These are phyloP conservation scores for Phrynocephalus versicolor DNA, from an alignment of 2,113 vertebrate species.

Conservation along the genomic window DNA sequence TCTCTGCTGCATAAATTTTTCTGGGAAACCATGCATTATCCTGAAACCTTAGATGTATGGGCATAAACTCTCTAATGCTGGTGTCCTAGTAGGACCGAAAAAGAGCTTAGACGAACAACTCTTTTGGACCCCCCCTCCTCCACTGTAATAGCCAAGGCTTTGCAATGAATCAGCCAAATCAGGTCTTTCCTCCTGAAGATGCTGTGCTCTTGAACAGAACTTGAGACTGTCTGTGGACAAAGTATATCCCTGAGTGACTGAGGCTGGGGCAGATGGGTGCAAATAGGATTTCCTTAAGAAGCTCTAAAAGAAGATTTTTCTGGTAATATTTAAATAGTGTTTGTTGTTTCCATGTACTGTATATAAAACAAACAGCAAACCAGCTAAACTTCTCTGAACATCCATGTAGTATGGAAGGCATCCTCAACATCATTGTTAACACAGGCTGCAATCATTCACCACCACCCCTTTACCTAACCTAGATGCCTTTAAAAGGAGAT, in stretches of 20 bases:
- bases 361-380: neutral
- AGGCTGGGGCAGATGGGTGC: neutral
- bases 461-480: too few relatives aligned
- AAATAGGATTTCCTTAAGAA: neutral
- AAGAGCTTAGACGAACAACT: too few relatives aligned
- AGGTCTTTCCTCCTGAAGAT: neutral
- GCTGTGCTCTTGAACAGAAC: neutral
- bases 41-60: too few relatives aligned
- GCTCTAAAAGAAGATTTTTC: neutral
- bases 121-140: too few relatives aligned
- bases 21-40: too few relatives aligned
- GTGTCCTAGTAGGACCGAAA: too few relatives aligned
- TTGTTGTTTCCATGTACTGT: neutral
- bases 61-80: too few relatives aligned
- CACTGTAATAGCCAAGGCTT: too few relatives aligned
- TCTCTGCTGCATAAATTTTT: too few relatives aligned
- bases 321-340: neutral
- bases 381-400: neutral
- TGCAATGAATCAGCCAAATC: too few relatives aligned
- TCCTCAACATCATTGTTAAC: neutral
- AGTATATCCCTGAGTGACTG: neutral
- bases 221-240: neutral
- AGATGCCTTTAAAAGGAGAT: too few relatives aligned
- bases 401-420: neutral
- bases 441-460: neutral